These are phyloP conservation scores for Polydrusus pterygomalis DNA, from an alignment of 2,888 invertebrate genomes.

Conservation along the genomic window DNA sequence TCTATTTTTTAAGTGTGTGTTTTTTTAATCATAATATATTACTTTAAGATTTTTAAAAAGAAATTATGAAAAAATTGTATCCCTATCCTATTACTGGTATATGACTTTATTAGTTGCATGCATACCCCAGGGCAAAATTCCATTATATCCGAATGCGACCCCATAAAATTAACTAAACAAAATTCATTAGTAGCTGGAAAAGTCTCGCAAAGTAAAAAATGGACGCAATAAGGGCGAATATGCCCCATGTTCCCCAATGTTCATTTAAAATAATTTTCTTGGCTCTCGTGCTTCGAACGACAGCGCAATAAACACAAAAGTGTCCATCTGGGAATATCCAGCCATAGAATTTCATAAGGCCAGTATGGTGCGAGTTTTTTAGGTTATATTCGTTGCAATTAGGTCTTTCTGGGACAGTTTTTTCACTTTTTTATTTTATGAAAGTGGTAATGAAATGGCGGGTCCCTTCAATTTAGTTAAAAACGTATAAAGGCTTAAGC, in stretches of 20 bases:
- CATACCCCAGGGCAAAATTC: slow-evolving; percentile 26
- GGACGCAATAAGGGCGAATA: slow-evolving; percentile 51
- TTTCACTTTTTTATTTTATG: slow-evolving; percentile 29
- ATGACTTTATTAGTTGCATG: slow-evolving; percentile 19
- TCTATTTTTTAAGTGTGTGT: too few species aligned
- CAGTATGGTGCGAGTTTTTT: slow-evolving; percentile 47
- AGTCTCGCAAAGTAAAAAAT: slow-evolving; percentile 47
- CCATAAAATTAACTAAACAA: slow-evolving; percentile 50
- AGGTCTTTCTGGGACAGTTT: slow-evolving; percentile 27
- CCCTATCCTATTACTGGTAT: too few species aligned
- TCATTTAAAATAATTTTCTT: slow-evolving; percentile 55
- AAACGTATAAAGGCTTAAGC: slow-evolving; percentile 4
- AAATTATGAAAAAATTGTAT: too few species aligned
- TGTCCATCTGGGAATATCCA: slow-evolving; percentile 52
- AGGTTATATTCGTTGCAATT: slow-evolving; percentile 40
- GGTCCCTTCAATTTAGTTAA: slow-evolving; percentile 17
- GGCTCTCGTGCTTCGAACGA: slow-evolving; percentile 49
- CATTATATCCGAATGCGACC: slow-evolving; percentile 36
- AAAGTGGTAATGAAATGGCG: slow-evolving; percentile 16
- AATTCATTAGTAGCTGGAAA: slow-evolving; percentile 52
- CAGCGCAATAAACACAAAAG: slow-evolving; percentile 54
- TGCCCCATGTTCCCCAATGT: slow-evolving; percentile 47
- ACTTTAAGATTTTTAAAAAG: too few species aligned
- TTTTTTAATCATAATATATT: too few species aligned
- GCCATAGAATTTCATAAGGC: slow-evolving; percentile 52